Evolutionary conservation across 2,888 invertebrate species (phyloP).

Genomic region (Calameuta filiformis): DNA sequence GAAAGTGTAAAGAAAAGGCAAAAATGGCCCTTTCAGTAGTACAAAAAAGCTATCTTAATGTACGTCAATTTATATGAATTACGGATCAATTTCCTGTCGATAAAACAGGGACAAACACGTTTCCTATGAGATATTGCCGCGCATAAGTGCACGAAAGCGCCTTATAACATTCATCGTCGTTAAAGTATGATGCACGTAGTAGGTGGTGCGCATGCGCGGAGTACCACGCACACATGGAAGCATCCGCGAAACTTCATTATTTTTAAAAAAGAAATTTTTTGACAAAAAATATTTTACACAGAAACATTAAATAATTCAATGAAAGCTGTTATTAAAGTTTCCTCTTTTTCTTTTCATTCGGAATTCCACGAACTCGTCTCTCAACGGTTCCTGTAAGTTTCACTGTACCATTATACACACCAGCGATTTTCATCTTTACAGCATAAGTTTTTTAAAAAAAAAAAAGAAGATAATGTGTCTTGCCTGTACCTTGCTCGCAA

Average conservation of each 20-base stretch:
- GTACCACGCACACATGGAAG: neutral
- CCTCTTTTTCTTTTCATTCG: neutral
- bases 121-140: neutral
- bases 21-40: neutral
- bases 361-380: neutral
- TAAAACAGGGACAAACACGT: neutral
- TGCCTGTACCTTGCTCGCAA: too few relatives aligned
- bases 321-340: neutral
- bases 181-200: neutral
- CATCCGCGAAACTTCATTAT: too few relatives aligned
- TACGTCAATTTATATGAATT: neutral
- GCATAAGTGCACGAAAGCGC: neutral
- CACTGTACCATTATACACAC: too few relatives aligned
- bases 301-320: neutral
- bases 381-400: neutral
- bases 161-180: neutral
- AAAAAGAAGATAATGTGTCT: too few relatives aligned
- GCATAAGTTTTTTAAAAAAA: too few relatives aligned
- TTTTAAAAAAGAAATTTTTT: neutral
- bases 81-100: neutral
- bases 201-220: neutral
- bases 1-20: neutral
- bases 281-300: neutral
- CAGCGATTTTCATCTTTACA: too few relatives aligned
- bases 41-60: neutral